These are phyloP conservation scores for Latrodectus elegans DNA, from an alignment of 2,888 invertebrate genomes.

Conservation along the genomic window DNA sequence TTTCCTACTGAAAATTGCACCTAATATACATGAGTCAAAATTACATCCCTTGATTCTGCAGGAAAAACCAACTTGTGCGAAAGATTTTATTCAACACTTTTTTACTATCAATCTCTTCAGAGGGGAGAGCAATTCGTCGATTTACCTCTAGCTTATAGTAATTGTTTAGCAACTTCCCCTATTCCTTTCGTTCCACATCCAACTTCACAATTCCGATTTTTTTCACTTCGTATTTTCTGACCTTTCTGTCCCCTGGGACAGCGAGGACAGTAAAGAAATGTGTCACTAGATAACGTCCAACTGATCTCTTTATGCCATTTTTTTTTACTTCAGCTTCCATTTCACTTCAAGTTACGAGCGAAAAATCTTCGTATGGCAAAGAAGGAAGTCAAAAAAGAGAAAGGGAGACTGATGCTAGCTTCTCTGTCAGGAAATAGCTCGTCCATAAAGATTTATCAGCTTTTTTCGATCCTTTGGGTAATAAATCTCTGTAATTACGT, in stretches of 20 bases:
- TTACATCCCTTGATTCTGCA: background rate
- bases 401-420: slow-evolving; percentile 49
- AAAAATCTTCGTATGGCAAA: slow-evolving; percentile 29
- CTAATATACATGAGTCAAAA: background rate
- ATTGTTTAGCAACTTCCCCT: background rate
- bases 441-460: slow-evolving; percentile 52
- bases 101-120: background rate
- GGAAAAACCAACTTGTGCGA: background rate
- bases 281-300: slow-evolving; percentile 38
- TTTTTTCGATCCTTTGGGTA: slow-evolving; percentile 40
- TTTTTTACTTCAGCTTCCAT: slow-evolving; percentile 37
- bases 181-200: slow-evolving; percentile 9
- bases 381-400: slow-evolving; percentile 19
- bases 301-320: slow-evolving; percentile 41
- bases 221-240: background rate
- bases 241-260: slow-evolving; percentile 7
- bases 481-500: slow-evolving; percentile 60
- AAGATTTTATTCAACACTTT: background rate
- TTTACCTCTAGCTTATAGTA: background rate
- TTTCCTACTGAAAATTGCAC: background rate
- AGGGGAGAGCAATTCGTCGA: background rate
- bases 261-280: slow-evolving; percentile 16
- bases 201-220: background rate
- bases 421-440: slow-evolving; percentile 55
- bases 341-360: slow-evolving; percentile 30